Base-by-base conservation (phyloP, 2,888 invertebrate genomes). In the Lapara coniferarum region DNA sequence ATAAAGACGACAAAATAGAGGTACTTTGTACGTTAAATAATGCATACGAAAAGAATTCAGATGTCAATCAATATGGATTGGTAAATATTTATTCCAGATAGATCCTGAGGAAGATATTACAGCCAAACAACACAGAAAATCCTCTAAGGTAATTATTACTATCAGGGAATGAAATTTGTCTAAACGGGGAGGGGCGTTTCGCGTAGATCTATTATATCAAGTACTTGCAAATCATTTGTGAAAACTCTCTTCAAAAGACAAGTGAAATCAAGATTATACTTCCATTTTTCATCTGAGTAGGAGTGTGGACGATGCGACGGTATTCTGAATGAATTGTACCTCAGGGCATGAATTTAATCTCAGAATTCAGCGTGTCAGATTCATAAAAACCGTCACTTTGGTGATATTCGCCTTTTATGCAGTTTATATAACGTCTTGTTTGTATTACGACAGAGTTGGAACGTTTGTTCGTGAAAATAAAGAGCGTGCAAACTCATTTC, bases 281-380 rank as follows among this genome's bases (percentile, higher is more conserved):
- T 78, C 85, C 88, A 90, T 91, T 91, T 91, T 90, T 91, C 89
- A 91, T 91, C 85, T 85, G 80, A 73, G 78, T 77, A 80, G 85
- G 87, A 85, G 86, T 86, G 88, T 86, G 86, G 87, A 89, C 88
- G 89, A 88, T 86, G 89, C 87, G 85, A 84, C 85, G 85, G 85
- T 84, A 85, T 87, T 87, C 87, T 81, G 85, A 86, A 86, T 85
- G 88, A 90, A 91, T 89, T 86, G 88, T 86, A 88, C 93, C 92
- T 88, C 88, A 80, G 92, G 92, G 91, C 86, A 91, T 90, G 90
- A 91, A 91, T 92, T 92, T 93, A 93, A 93, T 93, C 93, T 92
- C 85, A 83, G 89, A 84, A 89, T 90, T 86, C 85, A 84, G 87
- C 85, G 85, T 88, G 88, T 89, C 90, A 88, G 87, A 85, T 87